These are phyloP conservation scores for Glossosoma conforme DNA, from an alignment of 1,140 invertebrate species.

Conservation along the genomic window DNA sequence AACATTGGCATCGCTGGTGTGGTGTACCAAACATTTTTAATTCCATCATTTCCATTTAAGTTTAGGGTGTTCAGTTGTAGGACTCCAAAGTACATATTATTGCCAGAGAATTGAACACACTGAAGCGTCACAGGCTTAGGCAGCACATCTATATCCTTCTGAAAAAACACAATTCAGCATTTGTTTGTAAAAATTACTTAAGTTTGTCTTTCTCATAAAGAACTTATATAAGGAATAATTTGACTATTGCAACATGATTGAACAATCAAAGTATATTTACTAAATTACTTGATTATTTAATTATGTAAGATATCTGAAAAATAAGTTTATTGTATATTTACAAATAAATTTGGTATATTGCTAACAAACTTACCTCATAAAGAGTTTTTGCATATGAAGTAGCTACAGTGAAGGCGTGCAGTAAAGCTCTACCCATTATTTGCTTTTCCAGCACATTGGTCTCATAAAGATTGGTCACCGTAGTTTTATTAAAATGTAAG, in stretches of 20 bases:
- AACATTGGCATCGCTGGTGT: slow-evolving; percentile 63
- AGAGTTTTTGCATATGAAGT: slow-evolving; percentile 63
- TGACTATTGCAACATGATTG: no score
- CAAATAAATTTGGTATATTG: no score
- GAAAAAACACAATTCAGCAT: slow-evolving; percentile 34
- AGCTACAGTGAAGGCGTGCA: slow-evolving; percentile 69
- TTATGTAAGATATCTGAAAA: slow-evolving; percentile 19
- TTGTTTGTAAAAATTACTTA: no score
- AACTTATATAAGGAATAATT: no score
- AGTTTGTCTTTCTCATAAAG: no score
- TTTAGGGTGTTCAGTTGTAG: slow-evolving; percentile 83
- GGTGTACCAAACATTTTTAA: slow-evolving; percentile 77
- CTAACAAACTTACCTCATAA: slow-evolving; percentile 64
- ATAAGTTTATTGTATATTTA: no score
- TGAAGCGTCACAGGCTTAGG: slow-evolving; percentile 77
- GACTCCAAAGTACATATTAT: slow-evolving; percentile 71
- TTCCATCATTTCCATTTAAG: slow-evolving; percentile 53
- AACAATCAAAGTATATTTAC: slow-evolving; percentile 2
- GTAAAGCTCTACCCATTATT: slow-evolving; percentile 59
- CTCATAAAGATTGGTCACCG: slow-evolving; percentile 63
- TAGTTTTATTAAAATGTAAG: slow-evolving; percentile 57
- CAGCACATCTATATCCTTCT: slow-evolving; percentile 59
- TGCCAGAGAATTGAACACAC: slow-evolving; percentile 71
- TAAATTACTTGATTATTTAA: slow-evolving; percentile 1
- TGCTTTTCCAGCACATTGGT: slow-evolving; percentile 60